These are phyloP conservation scores for Sebastes glaucus DNA, from an alignment of 2,797 vertebrate genomes.

Conservation along the genomic window DNA sequence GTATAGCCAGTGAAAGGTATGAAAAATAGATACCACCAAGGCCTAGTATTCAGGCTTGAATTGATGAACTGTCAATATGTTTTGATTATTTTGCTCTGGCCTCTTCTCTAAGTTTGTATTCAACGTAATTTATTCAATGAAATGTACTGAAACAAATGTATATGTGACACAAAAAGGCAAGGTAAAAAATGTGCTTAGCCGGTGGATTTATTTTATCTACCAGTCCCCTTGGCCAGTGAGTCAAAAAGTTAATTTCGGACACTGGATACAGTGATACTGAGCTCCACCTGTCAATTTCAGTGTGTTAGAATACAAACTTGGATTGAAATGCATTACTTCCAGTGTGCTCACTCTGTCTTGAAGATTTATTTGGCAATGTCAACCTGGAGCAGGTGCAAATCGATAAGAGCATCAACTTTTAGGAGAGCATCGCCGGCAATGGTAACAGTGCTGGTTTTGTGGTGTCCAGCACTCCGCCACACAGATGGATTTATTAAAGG, in stretches of 20 bases:
- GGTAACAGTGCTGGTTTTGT: not conserved
- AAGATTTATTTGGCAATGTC: slow-evolving; percentile 34
- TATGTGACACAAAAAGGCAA: too few relatives aligned
- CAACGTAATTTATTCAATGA: too few relatives aligned
- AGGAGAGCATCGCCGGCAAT: not conserved
- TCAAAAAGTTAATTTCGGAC: too few relatives aligned
- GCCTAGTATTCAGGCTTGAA: too few relatives aligned
- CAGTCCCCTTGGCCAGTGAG: too few relatives aligned
- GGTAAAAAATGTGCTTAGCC: fast-evolving
- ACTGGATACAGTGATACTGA: not conserved
- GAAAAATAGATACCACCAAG: too few relatives aligned
- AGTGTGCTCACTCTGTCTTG: slow-evolving; percentile 14
- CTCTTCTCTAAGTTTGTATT: too few relatives aligned
- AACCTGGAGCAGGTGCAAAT: slow-evolving; percentile 25
- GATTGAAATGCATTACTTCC: not conserved
- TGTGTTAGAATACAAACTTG: not conserved
- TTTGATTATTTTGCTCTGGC: too few relatives aligned
- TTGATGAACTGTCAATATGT: too few relatives aligned
- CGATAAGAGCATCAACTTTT: slow-evolving; percentile 15
- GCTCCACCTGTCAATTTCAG: not conserved
- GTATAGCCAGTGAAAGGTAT: too few relatives aligned
- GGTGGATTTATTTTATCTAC: too few relatives aligned
- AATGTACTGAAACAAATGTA: too few relatives aligned
- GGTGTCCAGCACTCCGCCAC: not conserved
- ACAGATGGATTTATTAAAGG: not conserved